Evolutionary conservation across 2,797 vertebrate genomes (phyloP).

Genomic region (Melanotaenia maccullochi): DNA sequence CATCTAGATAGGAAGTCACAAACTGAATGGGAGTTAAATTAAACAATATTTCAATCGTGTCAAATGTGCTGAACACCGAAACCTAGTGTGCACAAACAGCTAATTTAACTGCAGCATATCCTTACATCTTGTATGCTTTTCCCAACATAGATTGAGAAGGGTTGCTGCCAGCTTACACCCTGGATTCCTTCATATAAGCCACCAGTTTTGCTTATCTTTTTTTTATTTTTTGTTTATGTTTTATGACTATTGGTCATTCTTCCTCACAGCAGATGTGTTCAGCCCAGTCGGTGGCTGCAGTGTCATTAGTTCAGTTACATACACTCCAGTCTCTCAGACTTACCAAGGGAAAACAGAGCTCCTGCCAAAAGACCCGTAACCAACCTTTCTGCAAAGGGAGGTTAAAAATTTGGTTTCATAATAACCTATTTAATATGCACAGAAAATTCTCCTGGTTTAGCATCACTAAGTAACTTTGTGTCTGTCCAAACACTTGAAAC

Average conservation of each 20-base stretch:
- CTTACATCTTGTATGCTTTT: constrained; percentile 1
- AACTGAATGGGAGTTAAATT: neutral
- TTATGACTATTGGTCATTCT: neutral
- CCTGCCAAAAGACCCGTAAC: constrained; percentile 58
- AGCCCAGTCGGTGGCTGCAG: constrained; percentile 46
- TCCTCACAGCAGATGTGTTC: constrained; percentile 36
- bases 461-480: constrained; percentile 35
- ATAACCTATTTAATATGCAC: constrained; percentile 53
- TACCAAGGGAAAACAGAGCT: constrained; percentile 64
- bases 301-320: constrained; percentile 56
- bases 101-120: neutral
- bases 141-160: constrained; percentile 12
- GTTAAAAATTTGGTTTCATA: constrained; percentile 65
- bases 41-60: neutral
- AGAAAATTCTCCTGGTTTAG: constrained; percentile 38
- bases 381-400: constrained; percentile 72
- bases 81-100: constrained; percentile 1
- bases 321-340: constrained; percentile 61
- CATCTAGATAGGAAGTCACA: neutral
- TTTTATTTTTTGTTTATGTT: neutral
- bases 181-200: constrained; percentile 25
- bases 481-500: constrained; percentile 45
- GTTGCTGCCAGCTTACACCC: constrained; percentile 27
- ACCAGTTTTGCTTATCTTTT: neutral
- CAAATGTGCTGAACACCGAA: neutral